Conservation (phyloP, 2,888 invertebrate species). For the Cheilosia variabilis region DNA sequence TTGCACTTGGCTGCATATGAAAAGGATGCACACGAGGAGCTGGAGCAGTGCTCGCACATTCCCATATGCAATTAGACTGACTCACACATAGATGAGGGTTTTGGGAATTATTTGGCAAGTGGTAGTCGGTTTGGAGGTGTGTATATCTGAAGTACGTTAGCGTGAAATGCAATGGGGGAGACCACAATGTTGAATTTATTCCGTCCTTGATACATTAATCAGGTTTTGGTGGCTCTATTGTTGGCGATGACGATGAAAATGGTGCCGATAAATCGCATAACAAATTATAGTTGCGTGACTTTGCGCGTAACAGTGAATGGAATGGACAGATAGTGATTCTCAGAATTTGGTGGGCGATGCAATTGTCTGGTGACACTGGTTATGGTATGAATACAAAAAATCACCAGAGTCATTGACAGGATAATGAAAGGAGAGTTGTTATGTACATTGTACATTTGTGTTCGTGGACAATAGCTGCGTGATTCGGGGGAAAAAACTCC, state of each 20-base stretch:
- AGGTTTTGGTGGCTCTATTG: slow-evolving; percentile 4
- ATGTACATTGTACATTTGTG: too few relatives aligned
- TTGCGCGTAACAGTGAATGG: slow-evolving; percentile 5
- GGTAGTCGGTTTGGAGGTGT: neutral
- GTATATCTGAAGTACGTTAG: neutral
- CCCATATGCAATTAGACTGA: slow-evolving; percentile 8
- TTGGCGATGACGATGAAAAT: slow-evolving; percentile 29
- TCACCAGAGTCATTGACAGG: neutral
- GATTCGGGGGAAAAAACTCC: too few relatives aligned
- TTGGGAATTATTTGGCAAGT: slow-evolving; percentile 18
- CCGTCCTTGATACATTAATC: slow-evolving; percentile 28
- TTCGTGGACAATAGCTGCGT: too few relatives aligned
- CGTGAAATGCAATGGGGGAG: neutral
- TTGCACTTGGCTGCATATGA: slow-evolving; percentile 42
- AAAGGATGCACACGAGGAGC: neutral
- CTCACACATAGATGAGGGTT: neutral
- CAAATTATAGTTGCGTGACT: slow-evolving; percentile 45
- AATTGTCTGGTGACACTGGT: slow-evolving; percentile 1
- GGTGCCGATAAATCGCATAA: slow-evolving; percentile 49
- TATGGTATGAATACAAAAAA: neutral
- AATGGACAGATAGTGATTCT: slow-evolving; percentile 4
- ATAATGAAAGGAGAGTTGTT: too few relatives aligned
- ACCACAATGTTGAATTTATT: slow-evolving; percentile 15
- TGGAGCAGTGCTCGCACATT: too few relatives aligned
- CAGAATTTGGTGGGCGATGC: neutral